Percentiles rank a stretch among this genome's conserved stretches.
phyloP scores from a whole-genome alignment of 1,140 invertebrate genomes.

The Euglossa dilemma region DNA sequence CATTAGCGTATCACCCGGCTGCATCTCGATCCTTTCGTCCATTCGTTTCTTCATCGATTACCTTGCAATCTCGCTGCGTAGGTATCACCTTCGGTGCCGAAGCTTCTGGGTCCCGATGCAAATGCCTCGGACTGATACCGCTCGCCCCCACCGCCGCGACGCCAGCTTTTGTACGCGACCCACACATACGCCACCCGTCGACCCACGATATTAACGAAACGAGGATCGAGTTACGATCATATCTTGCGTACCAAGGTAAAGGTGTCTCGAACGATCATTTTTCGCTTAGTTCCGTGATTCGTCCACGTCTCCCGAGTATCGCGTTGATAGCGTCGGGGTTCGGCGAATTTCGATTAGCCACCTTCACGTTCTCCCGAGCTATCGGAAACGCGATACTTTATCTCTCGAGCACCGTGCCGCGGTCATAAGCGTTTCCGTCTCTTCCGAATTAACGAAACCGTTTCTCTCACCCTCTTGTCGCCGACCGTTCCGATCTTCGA shows the following conservation, averaged over 20 bases:
- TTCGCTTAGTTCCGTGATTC: slow-evolving; percentile 9
- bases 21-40: slow-evolving; percentile 64
- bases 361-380: background rate
- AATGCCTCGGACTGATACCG: slow-evolving; percentile 44
- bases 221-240: slow-evolving; percentile 32
- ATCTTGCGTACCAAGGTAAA: background rate
- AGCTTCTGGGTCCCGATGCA: slow-evolving; percentile 57
- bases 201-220: slow-evolving; percentile 43
- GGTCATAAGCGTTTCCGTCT: too few species aligned
- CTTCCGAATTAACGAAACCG: too few species aligned
- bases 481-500: too few species aligned
- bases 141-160: slow-evolving; percentile 20
- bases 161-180: slow-evolving; percentile 42
- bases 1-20: slow-evolving; percentile 68
- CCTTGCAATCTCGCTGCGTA: slow-evolving; percentile 54
- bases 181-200: slow-evolving; percentile 28
- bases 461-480: too few species aligned
- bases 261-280: slow-evolving; percentile 8
- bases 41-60: slow-evolving; percentile 63
- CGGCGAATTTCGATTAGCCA: background rate
- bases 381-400: too few species aligned
- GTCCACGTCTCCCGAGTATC: background rate
- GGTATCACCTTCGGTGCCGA: slow-evolving; percentile 56
- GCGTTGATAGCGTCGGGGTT: background rate
- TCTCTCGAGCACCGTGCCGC: too few species aligned